These are phyloP conservation scores for Microplitis mediator DNA, from an alignment of 1,140 invertebrate species.

Conservation along the genomic window DNA sequence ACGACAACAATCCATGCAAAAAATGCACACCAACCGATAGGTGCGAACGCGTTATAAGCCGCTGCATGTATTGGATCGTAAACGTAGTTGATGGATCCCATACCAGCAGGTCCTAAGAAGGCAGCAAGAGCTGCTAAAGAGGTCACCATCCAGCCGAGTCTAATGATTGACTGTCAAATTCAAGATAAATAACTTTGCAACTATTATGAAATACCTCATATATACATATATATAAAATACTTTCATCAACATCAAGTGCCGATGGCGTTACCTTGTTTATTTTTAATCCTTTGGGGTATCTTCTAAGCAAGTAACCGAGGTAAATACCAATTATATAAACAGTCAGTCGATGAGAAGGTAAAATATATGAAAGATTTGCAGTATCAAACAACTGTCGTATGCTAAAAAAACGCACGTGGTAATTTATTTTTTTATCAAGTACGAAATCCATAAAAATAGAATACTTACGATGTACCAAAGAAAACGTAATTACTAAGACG, in stretches of 20 bases:
- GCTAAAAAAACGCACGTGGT: slow-evolving; percentile 51
- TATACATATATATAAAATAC: neutral
- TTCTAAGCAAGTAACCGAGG: slow-evolving; percentile 67
- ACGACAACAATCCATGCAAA: slow-evolving; percentile 72
- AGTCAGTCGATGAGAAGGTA: slow-evolving; percentile 72
- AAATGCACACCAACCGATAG: slow-evolving; percentile 72
- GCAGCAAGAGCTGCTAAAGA: slow-evolving; percentile 62
- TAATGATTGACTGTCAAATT: slow-evolving; percentile 60
- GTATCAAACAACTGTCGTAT: slow-evolving; percentile 71
- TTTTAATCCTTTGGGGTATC: slow-evolving; percentile 57
- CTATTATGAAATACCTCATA: neutral
- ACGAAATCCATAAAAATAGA: slow-evolving; percentile 11
- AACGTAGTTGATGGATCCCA: slow-evolving; percentile 70
- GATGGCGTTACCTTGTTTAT: slow-evolving; percentile 49
- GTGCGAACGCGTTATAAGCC: slow-evolving; percentile 73
- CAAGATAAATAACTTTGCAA: slow-evolving; percentile 5
- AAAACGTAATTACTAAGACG: slow-evolving; percentile 75
- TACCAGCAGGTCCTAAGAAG: slow-evolving; percentile 68
- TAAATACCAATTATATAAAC: slow-evolving; percentile 73
- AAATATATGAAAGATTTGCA: slow-evolving; percentile 71
- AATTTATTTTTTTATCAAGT: neutral
- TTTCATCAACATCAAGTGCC: neutral
- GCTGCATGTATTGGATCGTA: slow-evolving; percentile 72
- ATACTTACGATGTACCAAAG: slow-evolving; percentile 75
- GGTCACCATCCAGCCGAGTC: slow-evolving; percentile 65